These are phyloP conservation scores for Astyanax mexicanus DNA, from an alignment of 2,797 vertebrate genomes.

Conservation along the genomic window DNA sequence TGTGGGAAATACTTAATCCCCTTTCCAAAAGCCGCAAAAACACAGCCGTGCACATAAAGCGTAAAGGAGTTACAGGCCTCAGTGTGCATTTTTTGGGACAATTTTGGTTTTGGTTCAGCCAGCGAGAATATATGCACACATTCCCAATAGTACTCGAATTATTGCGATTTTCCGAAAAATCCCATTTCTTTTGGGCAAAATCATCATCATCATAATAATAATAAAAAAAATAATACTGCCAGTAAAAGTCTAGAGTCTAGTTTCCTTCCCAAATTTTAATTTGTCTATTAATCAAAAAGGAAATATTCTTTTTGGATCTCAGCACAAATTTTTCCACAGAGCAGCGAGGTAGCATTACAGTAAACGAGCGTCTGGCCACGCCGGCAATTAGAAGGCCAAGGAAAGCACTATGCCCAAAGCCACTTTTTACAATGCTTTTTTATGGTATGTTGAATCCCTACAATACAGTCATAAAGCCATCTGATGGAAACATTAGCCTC, in stretches of 20 bases:
- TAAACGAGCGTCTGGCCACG: conserved; percentile 31
- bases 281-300: conserved; percentile 29
- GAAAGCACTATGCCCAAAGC: conserved; percentile 51
- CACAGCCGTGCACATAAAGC: not conserved
- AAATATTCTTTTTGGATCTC: conserved; percentile 6
- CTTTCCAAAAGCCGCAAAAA: conserved; percentile 68
- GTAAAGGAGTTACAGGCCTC: not conserved
- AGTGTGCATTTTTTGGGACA: not conserved
- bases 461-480: conserved; percentile 75
- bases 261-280: conserved; percentile 8
- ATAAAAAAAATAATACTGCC: not conserved
- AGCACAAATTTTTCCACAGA: conserved; percentile 32
- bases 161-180: not conserved
- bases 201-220: too few relatives aligned
- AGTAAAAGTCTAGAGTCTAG: not conserved
- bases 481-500: conserved; percentile 80
- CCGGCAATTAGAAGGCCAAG: conserved; percentile 53
- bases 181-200: not conserved
- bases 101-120: not conserved
- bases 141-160: not conserved
- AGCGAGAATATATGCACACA: not conserved
- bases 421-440: conserved; percentile 68
- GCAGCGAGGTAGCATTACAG: conserved; percentile 31
- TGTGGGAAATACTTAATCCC: conserved; percentile 78
- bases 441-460: conserved; percentile 71